These are phyloP conservation scores for Lota lota DNA, from an alignment of 2,113 vertebrate species.

Conservation along the genomic window DNA sequence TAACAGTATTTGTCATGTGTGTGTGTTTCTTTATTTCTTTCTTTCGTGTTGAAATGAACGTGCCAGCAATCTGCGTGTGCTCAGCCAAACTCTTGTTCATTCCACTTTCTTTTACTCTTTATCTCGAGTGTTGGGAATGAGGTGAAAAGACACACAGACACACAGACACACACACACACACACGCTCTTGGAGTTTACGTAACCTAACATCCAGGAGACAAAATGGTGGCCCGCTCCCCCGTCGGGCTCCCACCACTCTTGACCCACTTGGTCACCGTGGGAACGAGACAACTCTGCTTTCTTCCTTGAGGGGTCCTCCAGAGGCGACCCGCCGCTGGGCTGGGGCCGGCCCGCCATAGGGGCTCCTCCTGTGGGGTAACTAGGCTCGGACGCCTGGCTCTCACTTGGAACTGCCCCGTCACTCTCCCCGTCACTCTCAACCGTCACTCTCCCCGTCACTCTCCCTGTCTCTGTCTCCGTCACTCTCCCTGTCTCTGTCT, in stretches of 20 bases:
- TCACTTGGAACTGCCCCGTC: no score
- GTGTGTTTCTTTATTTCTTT: neutral
- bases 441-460: no score
- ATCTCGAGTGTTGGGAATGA: neutral
- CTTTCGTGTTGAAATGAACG: no score
- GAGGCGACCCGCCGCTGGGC: neutral
- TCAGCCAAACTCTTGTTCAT: neutral
- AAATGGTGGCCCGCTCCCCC: neutral
- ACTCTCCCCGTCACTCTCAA: neutral
- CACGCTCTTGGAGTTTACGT: constrained; percentile 15
- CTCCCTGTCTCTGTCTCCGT: no score
- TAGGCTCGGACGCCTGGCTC: neutral
- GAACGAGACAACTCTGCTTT: neutral
- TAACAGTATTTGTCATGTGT: no score
- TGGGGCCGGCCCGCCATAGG: constrained; percentile 1
- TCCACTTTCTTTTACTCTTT: constrained; percentile 5
- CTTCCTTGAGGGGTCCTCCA: neutral
- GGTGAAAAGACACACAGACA: constrained; percentile 6
- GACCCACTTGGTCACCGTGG: constrained; percentile 15
- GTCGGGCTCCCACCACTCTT: constrained; percentile 12
- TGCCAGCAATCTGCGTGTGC: neutral
- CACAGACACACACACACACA: constrained; percentile 15
- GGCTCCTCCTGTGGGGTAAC: neutral
- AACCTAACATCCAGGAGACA: constrained; percentile 7
- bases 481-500: no score